Evolutionary conservation across 2,113 vertebrate species (phyloP).

Genomic region (Bostrychus sinensis): DNA sequence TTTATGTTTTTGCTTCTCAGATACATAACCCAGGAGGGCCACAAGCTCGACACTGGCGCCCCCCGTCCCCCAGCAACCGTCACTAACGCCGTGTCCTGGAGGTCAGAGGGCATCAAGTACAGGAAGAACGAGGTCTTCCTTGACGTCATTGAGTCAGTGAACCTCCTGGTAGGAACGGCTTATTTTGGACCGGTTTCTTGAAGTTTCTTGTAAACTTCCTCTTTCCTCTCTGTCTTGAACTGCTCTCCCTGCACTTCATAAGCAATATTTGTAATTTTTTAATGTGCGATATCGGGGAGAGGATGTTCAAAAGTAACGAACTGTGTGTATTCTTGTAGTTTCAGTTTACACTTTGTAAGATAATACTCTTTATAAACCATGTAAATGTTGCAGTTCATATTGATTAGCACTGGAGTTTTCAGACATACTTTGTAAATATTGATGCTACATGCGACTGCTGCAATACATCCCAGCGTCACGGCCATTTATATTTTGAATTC

Average conservation of each 20-base stretch:
- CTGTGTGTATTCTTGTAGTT: no score
- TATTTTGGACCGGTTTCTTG: constrained; percentile 44
- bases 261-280: no score
- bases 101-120: constrained; percentile 98
- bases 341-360: no score
- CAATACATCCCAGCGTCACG: no score
- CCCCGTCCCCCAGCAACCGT: constrained; percentile 95
- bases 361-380: no score
- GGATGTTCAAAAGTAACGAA: not conserved
- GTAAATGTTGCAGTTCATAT: no score
- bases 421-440: no score
- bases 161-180: constrained; percentile 88
- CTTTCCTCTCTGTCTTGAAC: constrained; percentile 34
- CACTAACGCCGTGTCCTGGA: constrained; percentile 97
- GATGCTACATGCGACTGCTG: no score
- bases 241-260: not conserved
- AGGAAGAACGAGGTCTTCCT: constrained; percentile 99
- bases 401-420: no score
- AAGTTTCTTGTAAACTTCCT: constrained; percentile 49
- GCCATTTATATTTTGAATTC: no score
- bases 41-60: constrained; percentile 99
- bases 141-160: constrained; percentile 98
- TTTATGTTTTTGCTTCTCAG: constrained; percentile 73
- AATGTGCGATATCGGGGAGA: not conserved
- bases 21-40: constrained; percentile 98